Evolutionary conservation across 2,797 vertebrate genomes (phyloP).

Genomic region (Sus cebifrons): DNA sequence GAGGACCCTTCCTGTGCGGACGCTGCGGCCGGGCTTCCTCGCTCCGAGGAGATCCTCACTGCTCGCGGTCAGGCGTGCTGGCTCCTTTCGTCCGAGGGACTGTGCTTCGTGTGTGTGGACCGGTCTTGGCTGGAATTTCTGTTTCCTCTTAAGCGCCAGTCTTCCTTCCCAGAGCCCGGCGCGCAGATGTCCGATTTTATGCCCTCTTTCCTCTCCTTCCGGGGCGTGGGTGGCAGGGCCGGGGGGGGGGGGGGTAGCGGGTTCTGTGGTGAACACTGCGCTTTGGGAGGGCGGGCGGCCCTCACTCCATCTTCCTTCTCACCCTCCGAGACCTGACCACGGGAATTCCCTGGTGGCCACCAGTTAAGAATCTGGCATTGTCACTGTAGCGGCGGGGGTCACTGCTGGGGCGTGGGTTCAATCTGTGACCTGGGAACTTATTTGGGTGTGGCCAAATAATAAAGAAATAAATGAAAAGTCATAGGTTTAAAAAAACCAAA

Average conservation of each 20-base stretch:
- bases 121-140: not conserved
- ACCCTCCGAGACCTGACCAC: not conserved
- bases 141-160: not conserved
- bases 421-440: no score
- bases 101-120: no score
- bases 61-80: not conserved
- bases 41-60: accelerated
- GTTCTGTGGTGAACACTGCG: not conserved
- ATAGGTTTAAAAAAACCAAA: no score
- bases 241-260: not conserved
- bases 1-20: not conserved
- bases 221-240: not conserved
- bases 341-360: no score
- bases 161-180: not conserved
- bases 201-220: not conserved
- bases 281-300: not conserved
- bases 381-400: no score
- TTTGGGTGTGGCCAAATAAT: no score
- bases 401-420: no score
- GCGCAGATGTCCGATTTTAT: not conserved
- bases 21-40: accelerated
- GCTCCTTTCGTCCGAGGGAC: not conserved
- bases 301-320: not conserved
- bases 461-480: no score
- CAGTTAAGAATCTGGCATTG: no score